Percentiles rank a stretch among this genome's conserved stretches.
These are phyloP conservation scores for Tolypeutes matacus DNA, from an alignment of 2,797 vertebrate genomes.

Conservation along the genomic window DNA sequence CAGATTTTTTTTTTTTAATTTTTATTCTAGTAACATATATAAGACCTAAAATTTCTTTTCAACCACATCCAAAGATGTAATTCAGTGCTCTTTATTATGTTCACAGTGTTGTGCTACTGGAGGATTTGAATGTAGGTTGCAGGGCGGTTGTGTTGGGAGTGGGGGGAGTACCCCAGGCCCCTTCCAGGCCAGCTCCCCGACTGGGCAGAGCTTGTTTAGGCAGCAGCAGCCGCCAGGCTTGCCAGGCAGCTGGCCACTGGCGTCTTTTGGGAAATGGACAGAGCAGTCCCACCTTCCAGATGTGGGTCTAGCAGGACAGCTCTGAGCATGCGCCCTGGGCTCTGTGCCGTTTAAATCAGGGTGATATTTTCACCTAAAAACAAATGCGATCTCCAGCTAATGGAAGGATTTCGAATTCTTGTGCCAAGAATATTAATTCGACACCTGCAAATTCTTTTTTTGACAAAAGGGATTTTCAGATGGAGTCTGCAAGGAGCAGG, in stretches of 20 bases:
- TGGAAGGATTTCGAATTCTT: slow-evolving; percentile 36
- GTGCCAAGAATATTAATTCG: slow-evolving; percentile 74
- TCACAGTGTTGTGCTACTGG: too few relatives aligned
- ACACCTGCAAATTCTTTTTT: slow-evolving; percentile 75
- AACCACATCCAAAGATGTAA: too few relatives aligned
- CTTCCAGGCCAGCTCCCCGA: background rate
- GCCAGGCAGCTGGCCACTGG: background rate
- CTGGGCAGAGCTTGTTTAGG: background rate
- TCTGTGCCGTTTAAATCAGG: slow-evolving; percentile 47
- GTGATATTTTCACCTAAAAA: slow-evolving; percentile 58
- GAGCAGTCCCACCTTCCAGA: background rate
- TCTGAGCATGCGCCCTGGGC: background rate
- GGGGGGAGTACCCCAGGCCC: background rate
- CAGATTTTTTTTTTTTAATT: too few relatives aligned
- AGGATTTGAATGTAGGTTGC: background rate
- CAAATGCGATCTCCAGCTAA: slow-evolving; percentile 6
- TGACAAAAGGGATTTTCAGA: slow-evolving; percentile 74
- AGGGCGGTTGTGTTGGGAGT: background rate
- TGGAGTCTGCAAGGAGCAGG: slow-evolving; percentile 58
- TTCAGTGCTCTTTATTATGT: too few relatives aligned
- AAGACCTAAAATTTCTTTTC: too few relatives aligned
- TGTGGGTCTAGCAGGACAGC: background rate
- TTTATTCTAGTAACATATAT: too few relatives aligned
- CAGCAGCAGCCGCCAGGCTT: background rate
- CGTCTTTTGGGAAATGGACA: background rate